Base-by-base conservation (phyloP, 30 jellyfish, hydroid and myxozoan species). In the Rhopilema esculentum region DNA sequence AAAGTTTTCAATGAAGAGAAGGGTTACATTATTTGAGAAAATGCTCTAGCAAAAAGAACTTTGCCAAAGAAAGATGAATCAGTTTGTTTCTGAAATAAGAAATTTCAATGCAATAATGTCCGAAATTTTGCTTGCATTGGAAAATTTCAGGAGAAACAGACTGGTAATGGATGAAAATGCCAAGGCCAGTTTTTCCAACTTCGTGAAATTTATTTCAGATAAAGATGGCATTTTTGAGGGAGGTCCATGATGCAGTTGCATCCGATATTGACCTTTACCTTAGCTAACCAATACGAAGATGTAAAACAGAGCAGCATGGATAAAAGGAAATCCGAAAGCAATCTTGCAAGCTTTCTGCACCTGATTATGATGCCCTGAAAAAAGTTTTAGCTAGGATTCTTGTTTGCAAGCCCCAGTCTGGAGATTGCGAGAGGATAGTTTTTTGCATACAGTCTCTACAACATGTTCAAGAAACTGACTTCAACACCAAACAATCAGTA, bases 371-470 rank as follows among this genome's bases (percentile, higher is more conserved):
- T 74, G 85, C 72, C 85, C 83, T 72, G 83, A 72, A 72, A 72
- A 72, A 23, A 72, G 85, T 75, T 69, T 69, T 75, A 76, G 85
- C 85, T 32, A 75, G 85, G 85, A 75, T 75, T 75, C 85, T 75
- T 75, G 85, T 75, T 76, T 76, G 77, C 87, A 76, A 76, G 87
- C 77, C 87, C 78, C 87, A 76, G 16, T 76, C 87, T 76, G 87
- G 79, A 33, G 87, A 76, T 76, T 76, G 77, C 75, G 87, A 76
- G 78, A 76, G 87, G 87, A 16, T 76, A 76, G 87, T 76, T 48
- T n/a, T 48, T 75, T 76, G 87, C 87, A 76, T 1, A 76, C 78
- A 52, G 87, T 76, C 87, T 49, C 79, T 32, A 76, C 2, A 76
- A 76, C 87, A 19, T 32, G 87, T 23, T 76, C 87, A 76, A 76